Percentiles rank a stretch among this genome's conserved stretches.
phyloP scores from a whole-genome alignment of 2,113 vertebrate species.

The Lethenteron camtschaticum region DNA sequence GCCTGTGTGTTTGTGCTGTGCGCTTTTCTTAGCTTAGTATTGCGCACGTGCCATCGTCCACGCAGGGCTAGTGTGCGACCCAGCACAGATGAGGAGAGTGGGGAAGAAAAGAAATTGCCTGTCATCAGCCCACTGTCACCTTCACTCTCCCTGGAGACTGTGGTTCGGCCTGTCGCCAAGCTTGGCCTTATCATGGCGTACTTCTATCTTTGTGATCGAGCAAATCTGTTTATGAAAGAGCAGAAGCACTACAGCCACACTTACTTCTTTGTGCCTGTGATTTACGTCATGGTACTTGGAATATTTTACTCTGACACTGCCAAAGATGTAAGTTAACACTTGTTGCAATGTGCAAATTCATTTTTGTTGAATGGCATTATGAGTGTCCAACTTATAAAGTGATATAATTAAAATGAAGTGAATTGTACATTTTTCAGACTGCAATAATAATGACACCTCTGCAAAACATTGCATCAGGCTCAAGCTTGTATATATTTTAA shows the following conservation, averaged over 20 bases:
- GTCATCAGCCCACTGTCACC: no score
- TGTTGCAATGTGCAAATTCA: no score
- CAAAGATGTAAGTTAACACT: constrained; percentile 45
- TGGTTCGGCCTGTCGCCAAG: constrained; percentile 52
- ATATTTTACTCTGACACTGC: constrained; percentile 81
- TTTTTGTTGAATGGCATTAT: no score
- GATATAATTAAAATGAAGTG: no score
- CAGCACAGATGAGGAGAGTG: constrained; percentile 50
- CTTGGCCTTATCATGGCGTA: constrained; percentile 90
- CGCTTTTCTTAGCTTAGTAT: constrained; percentile 26
- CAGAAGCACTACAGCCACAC: constrained; percentile 93
- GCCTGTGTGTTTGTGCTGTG: constrained; percentile 45
- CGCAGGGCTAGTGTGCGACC: no score
- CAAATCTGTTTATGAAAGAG: constrained; percentile 92
- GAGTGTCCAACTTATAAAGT: no score
- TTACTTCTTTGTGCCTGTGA: constrained; percentile 79
- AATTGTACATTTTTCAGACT: no score
- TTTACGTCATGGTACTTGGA: constrained; percentile 75
- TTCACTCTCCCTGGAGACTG: constrained; percentile 4
- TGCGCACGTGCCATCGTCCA: constrained; percentile 15
- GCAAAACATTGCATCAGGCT: no score
- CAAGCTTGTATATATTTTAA: no score
- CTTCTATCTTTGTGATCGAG: constrained; percentile 87
- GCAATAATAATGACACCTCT: no score
- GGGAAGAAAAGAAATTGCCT: constrained; percentile 55